Base-by-base conservation (phyloP, 2,888 invertebrate genomes). In the Acleris sparsana region DNA sequence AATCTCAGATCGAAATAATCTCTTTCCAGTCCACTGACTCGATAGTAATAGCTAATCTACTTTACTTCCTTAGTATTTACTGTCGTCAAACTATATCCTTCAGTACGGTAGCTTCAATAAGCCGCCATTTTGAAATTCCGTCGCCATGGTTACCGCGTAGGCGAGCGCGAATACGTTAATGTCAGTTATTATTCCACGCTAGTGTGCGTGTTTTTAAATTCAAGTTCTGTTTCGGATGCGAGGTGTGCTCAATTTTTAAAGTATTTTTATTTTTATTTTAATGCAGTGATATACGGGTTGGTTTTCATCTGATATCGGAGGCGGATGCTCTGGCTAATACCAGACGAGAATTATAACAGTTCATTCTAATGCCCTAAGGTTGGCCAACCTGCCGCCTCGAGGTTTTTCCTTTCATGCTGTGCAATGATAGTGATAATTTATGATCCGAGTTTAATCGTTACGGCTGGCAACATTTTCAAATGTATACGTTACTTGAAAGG, bases 91-190 rank as follows among this genome's bases (percentile, higher is more conserved):
- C 60, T 56, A 25, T 53, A 61, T 66, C 66, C 61, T 66, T 61
- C 66, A 62, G 56, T 46, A 16, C 62, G 62, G 66, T 62, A 66
- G 62, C 66, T 61, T 61, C 33, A 56, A 63, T 44, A 57, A 67
- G 70, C 83, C 71, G 88, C 89, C 89, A 89, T 89, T 66, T 89
- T 89, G 87, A 78, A 88, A 87, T 85, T 70, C 73, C 77, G 83
- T 88, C 78, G 78, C 81, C 79, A 83, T 87, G 81, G 87, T 83
- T 84, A 88, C 85, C 77, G 81, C 80, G 85, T 84, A 80, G 81
- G 83, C 79, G 77, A 74, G 74, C 65, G 74, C 71, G 74, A 62
- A 68, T 68, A 57, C 62, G 44, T 44, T 62, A 61, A 66, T 57
- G 53, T 18, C 57, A 48, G 66, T 66, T 66, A 66, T 66, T 66